phyloP scores from a whole-genome alignment of 2,888 invertebrate genomes.

The Coremacera marginata region DNA sequence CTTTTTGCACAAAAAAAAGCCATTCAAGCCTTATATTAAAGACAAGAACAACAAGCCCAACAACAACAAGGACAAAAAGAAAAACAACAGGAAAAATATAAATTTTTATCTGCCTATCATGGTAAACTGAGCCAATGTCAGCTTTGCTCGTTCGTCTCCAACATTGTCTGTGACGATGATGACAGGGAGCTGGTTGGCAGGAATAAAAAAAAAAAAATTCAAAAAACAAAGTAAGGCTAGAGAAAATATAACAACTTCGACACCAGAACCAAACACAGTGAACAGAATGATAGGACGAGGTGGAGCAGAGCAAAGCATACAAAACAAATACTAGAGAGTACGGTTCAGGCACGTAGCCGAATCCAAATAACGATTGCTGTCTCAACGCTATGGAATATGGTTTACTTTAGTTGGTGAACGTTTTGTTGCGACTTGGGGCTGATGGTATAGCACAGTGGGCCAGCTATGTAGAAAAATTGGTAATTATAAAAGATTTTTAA shows the following conservation, averaged over 20 bases:
- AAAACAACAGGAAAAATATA: constrained; percentile 6
- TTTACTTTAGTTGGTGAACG: constrained; percentile 20
- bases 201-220: constrained; percentile 49
- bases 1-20: not conserved
- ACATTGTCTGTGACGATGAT: constrained; percentile 44
- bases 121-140: constrained; percentile 47
- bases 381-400: constrained; percentile 22
- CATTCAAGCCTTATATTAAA: not conserved
- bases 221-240: constrained; percentile 28
- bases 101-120: constrained; percentile 45
- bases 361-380: constrained; percentile 49
- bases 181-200: constrained; percentile 42
- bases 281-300: not conserved
- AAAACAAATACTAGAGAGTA: constrained; percentile 57
- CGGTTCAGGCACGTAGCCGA: constrained; percentile 59
- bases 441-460: not conserved
- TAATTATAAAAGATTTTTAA: no score
- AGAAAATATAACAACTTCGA: constrained; percentile 39
- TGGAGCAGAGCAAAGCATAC: constrained; percentile 44
- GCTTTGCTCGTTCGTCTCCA: constrained; percentile 43
- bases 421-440: not conserved
- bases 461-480: no score
- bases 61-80: constrained; percentile 6
- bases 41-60: not conserved
- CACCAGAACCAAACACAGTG: constrained; percentile 10